Evolutionary conservation across 2,113 vertebrate genomes (phyloP).

Genomic region (Brienomyrus longianalis): DNA sequence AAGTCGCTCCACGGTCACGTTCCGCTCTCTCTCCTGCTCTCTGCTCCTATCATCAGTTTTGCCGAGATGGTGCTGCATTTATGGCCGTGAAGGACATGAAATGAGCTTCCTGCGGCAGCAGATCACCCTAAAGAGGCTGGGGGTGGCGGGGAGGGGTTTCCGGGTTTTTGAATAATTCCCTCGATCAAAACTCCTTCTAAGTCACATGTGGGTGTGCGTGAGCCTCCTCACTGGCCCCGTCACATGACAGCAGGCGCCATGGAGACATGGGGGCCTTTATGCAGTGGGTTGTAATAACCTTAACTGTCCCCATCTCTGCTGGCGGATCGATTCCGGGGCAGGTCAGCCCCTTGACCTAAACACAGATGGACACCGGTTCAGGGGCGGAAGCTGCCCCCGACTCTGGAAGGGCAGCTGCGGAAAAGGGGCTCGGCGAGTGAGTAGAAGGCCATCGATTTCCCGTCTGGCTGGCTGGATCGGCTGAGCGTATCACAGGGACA

Average conservation of each 20-base stretch:
- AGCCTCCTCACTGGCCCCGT: neutral
- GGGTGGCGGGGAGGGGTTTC: neutral
- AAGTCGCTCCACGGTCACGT: neutral
- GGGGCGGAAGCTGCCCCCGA: slow-evolving; percentile 44
- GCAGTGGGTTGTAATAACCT: neutral
- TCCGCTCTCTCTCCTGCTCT: neutral
- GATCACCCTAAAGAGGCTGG: neutral
- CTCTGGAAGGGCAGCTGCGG: slow-evolving; percentile 46
- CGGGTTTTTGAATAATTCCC: neutral
- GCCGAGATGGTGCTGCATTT: neutral
- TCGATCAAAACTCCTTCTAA: neutral
- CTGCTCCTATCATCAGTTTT: neutral
- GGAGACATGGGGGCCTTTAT: neutral
- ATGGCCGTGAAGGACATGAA: neutral
- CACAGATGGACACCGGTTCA: slow-evolving; percentile 44
- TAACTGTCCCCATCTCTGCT: neutral
- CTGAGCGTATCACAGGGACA: slow-evolving; percentile 53
- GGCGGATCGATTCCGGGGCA: neutral
- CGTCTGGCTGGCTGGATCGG: slow-evolving; percentile 44
- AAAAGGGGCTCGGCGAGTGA: slow-evolving; percentile 31
- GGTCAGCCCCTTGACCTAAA: slow-evolving; percentile 47
- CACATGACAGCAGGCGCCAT: neutral
- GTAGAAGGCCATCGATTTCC: slow-evolving; percentile 50
- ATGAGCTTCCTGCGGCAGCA: neutral
- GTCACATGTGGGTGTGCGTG: neutral